Evolutionary conservation across 92 coral and sea anemone genomes (phyloP).

Genomic region (Palythoa heliodiscus): DNA sequence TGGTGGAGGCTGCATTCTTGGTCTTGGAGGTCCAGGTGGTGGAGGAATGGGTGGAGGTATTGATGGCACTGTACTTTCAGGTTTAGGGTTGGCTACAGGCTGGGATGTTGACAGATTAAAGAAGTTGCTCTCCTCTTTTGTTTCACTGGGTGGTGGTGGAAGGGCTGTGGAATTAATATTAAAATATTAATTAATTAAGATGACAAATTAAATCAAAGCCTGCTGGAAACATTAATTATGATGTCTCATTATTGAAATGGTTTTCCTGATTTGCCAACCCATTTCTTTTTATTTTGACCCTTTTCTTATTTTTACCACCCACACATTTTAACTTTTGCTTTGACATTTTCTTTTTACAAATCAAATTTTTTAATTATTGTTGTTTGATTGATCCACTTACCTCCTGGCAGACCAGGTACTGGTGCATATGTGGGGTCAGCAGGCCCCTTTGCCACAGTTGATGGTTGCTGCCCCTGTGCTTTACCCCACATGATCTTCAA

Average conservation of each 20-base stretch:
- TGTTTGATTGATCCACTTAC: constrained; percentile 45
- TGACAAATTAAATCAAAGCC: no score
- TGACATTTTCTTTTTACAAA: no score
- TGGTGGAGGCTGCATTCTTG: constrained; percentile 88
- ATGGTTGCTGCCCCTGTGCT: constrained; percentile 92
- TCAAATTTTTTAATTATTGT: background rate
- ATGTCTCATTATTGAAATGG: no score
- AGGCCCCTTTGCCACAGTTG: constrained; percentile 82
- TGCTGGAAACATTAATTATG: no score
- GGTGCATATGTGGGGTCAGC: constrained; percentile 67
- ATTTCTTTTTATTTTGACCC: no score
- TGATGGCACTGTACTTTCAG: constrained; percentile 58
- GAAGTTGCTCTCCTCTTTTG: constrained; percentile 79
- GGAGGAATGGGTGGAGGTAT: constrained; percentile 70
- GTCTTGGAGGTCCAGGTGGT: constrained; percentile 78
- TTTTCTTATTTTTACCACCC: no score
- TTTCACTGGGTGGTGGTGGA: constrained; percentile 89
- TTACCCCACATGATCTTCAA: constrained; percentile 99
- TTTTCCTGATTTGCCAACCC: no score
- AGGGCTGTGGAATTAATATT: constrained; percentile 58
- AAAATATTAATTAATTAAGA: background rate
- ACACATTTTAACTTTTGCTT: no score
- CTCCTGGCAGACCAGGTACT: constrained; percentile 99
- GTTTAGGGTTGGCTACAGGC: constrained; percentile 48
- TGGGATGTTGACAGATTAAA: constrained; percentile 80